phyloP scores from a whole-genome alignment of 2,888 invertebrate species.

The Elgonia sp. region DNA sequence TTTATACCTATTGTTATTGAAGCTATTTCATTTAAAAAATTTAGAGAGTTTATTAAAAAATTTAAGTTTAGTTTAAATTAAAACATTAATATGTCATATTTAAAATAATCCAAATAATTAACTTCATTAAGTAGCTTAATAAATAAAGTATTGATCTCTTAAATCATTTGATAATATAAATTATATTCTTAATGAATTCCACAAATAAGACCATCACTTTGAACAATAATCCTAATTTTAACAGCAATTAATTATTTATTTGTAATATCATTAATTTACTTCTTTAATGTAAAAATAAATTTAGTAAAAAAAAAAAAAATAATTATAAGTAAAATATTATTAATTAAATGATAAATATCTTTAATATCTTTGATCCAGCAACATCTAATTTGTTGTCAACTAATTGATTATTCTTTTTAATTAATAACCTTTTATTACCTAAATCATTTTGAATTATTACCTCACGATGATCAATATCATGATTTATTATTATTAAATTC shows the following conservation, averaged over 20 bases:
- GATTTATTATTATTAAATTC: constrained; percentile 56
- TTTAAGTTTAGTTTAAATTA: constrained; percentile 75
- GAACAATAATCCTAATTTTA: constrained; percentile 14
- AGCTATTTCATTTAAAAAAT: constrained; percentile 87
- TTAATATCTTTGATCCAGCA: constrained; percentile 90
- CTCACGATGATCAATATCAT: constrained; percentile 82
- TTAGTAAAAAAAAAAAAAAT: constrained; percentile 72
- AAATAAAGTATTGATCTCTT: constrained; percentile 90
- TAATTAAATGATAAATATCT: constrained; percentile 89
- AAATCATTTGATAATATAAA: constrained; percentile 88
- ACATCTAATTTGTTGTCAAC: constrained; percentile 87
- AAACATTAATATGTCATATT: constrained; percentile 78
- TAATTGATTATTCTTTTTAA: constrained; percentile 88
- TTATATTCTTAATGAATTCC: constrained; percentile 86
- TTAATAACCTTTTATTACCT: constrained; percentile 6
- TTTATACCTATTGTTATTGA: constrained; percentile 93
- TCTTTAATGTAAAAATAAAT: constrained; percentile 90
- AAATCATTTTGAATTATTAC: constrained; percentile 47
- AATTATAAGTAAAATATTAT: constrained; percentile 76
- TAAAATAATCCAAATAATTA: constrained; percentile 46
- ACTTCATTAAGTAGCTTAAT: constrained; percentile 64
- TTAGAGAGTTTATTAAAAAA: constrained; percentile 86
- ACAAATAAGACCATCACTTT: constrained; percentile 60
- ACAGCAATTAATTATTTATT: background rate
- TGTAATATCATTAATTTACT: constrained; percentile 61